Base-by-base conservation (phyloP, 2,113 vertebrate species). In the Elachura formosa region DNA sequence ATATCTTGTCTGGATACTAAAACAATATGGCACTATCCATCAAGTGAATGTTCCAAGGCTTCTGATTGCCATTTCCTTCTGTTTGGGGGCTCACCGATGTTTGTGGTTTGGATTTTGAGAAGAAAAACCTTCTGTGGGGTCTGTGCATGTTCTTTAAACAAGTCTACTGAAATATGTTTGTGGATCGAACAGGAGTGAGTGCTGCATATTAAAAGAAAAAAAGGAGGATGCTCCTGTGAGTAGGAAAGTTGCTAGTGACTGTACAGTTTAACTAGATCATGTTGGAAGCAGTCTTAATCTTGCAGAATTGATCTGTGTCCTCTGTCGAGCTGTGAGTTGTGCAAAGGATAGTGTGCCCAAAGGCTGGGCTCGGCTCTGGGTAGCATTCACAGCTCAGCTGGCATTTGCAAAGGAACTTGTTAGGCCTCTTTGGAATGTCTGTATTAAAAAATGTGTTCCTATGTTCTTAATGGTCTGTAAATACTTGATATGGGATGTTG, bases 101-200 rank as follows among this genome's bases (percentile, higher is more conserved):
- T 77, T 84, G 40, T 84, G 58, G 58, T 73, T 79, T 80, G 71
- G 38, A 31, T 84, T 79, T 78, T 85, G 45, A 89, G 68, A 46
- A 86, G 14, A 18, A 19, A 75, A 45, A 31, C 91, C 40, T 54
- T 48, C 5, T 61, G 49, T 0, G 0, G 24, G 5, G n/a, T 31
- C 34, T 11, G 6, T 21, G 26, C 1, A 0, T 40, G 34, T 63
- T 68, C 26, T 67, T 55, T 46, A 13, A 69, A 33, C 22, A 49
- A 80, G 3, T 54, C 36, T 54, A 23, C 58, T n/a, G 75, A 38
- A 77, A 51, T 22, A 5, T 6, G 29, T 83, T 61, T 85, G 55
- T 43, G 9, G 10, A 64, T 80, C 2, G 2, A 81, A 34, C 34
- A 43, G 41, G 21, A 12, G 7, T 49, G 40, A 36, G 18, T 84